These are phyloP conservation scores for Leucoptera coffeella DNA, from an alignment of 2,888 invertebrate genomes.

Conservation along the genomic window DNA sequence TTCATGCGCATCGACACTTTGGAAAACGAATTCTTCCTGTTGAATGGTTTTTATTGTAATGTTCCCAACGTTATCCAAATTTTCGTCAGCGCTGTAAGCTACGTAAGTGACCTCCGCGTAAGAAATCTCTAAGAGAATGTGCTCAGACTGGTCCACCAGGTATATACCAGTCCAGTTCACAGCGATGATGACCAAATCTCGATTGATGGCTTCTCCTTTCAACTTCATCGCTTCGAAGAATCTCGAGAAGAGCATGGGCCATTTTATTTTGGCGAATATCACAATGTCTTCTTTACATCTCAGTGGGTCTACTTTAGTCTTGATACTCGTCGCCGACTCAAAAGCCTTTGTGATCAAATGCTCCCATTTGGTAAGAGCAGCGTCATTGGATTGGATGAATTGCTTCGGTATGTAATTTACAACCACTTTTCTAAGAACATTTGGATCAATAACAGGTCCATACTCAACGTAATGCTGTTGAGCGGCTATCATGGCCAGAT, in stretches of 20 bases:
- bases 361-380: constrained; percentile 65
- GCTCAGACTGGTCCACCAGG: constrained; percentile 87
- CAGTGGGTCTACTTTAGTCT: constrained; percentile 56
- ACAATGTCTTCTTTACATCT: constrained; percentile 88
- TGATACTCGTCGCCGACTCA: constrained; percentile 64
- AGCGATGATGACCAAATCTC: constrained; percentile 80
- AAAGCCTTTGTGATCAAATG: constrained; percentile 66
- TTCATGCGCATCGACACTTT: constrained; percentile 82
- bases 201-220: constrained; percentile 60
- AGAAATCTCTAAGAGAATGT: constrained; percentile 78
- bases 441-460: constrained; percentile 60
- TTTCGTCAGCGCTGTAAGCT: constrained; percentile 46
- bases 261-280: constrained; percentile 82
- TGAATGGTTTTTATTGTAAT: constrained; percentile 77
- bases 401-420: constrained; percentile 78
- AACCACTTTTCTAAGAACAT: constrained; percentile 63
- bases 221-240: constrained; percentile 87
- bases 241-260: constrained; percentile 91
- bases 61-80: constrained; percentile 50
- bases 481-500: constrained; percentile 82
- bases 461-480: constrained; percentile 86
- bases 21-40: constrained; percentile 86
- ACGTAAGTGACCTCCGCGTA: constrained; percentile 84
- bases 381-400: constrained; percentile 57
- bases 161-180: constrained; percentile 93